These are phyloP conservation scores for Pandemis corylana DNA, from an alignment of 2,888 invertebrate species.

Conservation along the genomic window DNA sequence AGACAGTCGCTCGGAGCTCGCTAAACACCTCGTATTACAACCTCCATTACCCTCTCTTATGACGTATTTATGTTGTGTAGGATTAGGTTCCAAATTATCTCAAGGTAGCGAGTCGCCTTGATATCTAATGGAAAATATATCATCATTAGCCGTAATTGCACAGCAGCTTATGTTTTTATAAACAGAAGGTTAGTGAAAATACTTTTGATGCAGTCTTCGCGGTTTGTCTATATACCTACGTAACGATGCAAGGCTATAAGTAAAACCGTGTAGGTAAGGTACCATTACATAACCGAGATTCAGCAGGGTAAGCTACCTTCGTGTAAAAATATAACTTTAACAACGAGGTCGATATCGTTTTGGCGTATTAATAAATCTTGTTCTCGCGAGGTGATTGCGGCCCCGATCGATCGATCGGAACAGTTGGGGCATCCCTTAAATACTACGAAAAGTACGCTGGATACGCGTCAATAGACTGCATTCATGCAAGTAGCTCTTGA, in stretches of 20 bases:
- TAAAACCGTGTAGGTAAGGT: background rate
- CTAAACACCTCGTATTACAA: constrained; percentile 64
- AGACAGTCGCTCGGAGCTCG: constrained; percentile 53
- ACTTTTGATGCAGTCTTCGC: background rate
- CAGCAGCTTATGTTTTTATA: background rate
- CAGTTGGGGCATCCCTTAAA: background rate
- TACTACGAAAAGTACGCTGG: background rate
- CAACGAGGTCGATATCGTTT: constrained; percentile 18
- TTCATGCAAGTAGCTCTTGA: background rate
- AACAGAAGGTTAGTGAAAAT: background rate
- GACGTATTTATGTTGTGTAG: constrained; percentile 60
- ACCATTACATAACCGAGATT: constrained; percentile 10
- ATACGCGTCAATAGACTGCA: background rate
- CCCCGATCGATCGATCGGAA: background rate
- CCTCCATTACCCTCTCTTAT: constrained; percentile 57
- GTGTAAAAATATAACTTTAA: constrained; percentile 12
- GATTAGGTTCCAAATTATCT: constrained; percentile 57
- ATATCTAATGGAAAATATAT: background rate
- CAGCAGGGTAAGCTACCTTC: constrained; percentile 11
- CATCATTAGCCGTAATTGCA: constrained; percentile 1
- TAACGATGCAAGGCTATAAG: constrained; percentile 11
- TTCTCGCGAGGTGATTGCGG: constrained; percentile 4
- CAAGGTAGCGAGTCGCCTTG: constrained; percentile 45
- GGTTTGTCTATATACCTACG: background rate
- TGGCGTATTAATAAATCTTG: constrained; percentile 21